Evolutionary conservation across 1,140 invertebrate genomes (phyloP), one percentile per base, ranked within the genome.

Genomic region (Drusus annulatus): DNA sequence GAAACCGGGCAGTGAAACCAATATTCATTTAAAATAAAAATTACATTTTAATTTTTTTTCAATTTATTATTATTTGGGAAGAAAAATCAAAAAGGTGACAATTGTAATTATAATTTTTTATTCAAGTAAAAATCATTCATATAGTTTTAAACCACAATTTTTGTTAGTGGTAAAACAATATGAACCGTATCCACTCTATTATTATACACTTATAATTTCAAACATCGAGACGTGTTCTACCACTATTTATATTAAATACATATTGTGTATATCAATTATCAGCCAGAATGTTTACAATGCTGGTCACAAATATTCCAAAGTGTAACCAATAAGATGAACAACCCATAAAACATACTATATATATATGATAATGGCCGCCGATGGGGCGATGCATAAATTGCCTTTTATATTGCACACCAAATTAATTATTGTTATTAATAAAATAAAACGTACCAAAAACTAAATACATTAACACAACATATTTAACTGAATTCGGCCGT

Each of bases 61-160:
- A n/a, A n/a, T n/a, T n/a, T n/a, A n/a, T n/a, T n/a, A n/a, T n/a
- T 13, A 13, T 45, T 13, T 13, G 10, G 36, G 36, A 45, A 45
- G 36, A 45, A 13, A 45, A 50, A 45, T 45, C 0, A 10, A 69
- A 50, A 69, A n/a, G 6, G 17, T n/a, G 4, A 7, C 15, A 56
- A 74, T 16, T 74, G 31, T 71, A 71, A 74, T 74, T 74, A 74
- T 74, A 74, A 31, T 56, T 74, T 74, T 74, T 74, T 74, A 74
- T 74, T 74, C 28, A 74, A 54, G 69, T 74, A 74, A 74, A 74
- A 74, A 74, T 74, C 69, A 74, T 54, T 52, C 23, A 74, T 56
- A 74, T 71, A 71, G 68, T 51, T 50, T 71, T 71, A 21, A 71
- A 71, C 68, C 68, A 71, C 68, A 71, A 65, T 71, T 19, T 19